Evolutionary conservation across 2,113 vertebrate species (phyloP).

Genomic region (Lepisosteus osseus): DNA sequence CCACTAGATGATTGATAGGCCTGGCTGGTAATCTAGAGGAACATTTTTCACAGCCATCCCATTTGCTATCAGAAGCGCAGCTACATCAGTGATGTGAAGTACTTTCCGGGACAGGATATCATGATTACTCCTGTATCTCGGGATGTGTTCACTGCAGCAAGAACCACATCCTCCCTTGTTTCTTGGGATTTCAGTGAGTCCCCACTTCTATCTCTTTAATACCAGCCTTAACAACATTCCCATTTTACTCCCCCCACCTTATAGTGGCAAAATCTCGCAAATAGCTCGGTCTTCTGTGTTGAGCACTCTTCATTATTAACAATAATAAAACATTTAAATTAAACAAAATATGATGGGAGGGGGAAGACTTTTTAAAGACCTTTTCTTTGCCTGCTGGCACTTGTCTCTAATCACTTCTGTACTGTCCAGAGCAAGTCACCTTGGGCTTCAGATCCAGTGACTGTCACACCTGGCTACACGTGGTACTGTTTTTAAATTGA

Average conservation of each 20-base stretch:
- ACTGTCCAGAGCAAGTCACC: not conserved
- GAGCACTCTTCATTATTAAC: not conserved
- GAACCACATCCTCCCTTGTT: conserved; percentile 33
- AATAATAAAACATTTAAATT: not conserved
- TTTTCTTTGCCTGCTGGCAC: too few relatives aligned
- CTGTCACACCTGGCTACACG: not conserved
- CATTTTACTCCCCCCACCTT: conserved; percentile 12
- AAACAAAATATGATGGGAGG: too few relatives aligned
- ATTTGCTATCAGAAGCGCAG: conserved; percentile 48
- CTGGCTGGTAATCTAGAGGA: conserved; percentile 52
- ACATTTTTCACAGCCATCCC: conserved; percentile 56
- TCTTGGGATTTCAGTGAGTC: conserved; percentile 21
- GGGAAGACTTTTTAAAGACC: too few relatives aligned
- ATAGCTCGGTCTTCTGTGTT: not conserved
- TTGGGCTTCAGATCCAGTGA: not conserved
- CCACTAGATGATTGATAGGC: conserved; percentile 22
- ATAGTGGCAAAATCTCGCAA: not conserved
- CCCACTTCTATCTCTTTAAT: conserved; percentile 35
- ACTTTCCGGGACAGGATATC: conserved; percentile 41
- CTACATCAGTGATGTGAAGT: conserved; percentile 46
- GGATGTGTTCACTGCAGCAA: conserved; percentile 45
- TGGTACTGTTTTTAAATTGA: not conserved
- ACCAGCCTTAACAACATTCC: conserved; percentile 17
- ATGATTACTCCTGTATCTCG: conserved; percentile 52
- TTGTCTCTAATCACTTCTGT: not conserved